These are phyloP conservation scores for Sinocyclocheilus anophthalmus DNA, from an alignment of 2,113 vertebrate species.

Conservation along the genomic window DNA sequence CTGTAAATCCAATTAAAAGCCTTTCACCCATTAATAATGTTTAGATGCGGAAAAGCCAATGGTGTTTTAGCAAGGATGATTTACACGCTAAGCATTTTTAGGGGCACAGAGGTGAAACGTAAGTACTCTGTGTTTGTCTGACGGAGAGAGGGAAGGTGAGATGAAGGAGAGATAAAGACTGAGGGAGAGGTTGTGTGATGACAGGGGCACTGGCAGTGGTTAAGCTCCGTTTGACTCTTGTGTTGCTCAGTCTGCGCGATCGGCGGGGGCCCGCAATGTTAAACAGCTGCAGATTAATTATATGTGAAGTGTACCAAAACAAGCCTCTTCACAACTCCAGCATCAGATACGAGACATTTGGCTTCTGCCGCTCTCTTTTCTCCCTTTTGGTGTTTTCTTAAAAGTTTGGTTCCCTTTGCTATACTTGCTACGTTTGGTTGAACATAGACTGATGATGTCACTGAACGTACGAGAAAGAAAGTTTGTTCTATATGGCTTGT, in stretches of 20 bases:
- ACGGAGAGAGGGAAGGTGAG: slow-evolving; percentile 14
- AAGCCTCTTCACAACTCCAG: slow-evolving; percentile 71
- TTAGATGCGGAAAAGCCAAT: neutral
- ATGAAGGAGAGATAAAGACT: slow-evolving; percentile 41
- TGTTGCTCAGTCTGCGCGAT: slow-evolving; percentile 51
- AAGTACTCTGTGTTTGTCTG: slow-evolving; percentile 11
- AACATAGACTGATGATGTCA: slow-evolving; percentile 7
- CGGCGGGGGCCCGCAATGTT: slow-evolving; percentile 75
- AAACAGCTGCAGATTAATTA: slow-evolving; percentile 90
- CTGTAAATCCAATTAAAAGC: slow-evolving; percentile 28
- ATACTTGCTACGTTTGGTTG: neutral
- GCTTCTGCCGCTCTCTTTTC: slow-evolving; percentile 44
- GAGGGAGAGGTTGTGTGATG: slow-evolving; percentile 33
- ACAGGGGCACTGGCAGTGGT: slow-evolving; percentile 52
- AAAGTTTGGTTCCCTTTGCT: slow-evolving; percentile 1
- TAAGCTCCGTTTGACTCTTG: slow-evolving; percentile 56
- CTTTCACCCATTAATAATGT: slow-evolving; percentile 21
- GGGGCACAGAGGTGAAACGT: neutral
- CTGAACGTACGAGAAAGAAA: neutral
- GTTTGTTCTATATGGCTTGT: neutral
- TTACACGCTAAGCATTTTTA: slow-evolving; percentile 30
- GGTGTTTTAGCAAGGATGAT: slow-evolving; percentile 4
- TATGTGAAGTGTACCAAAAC: slow-evolving; percentile 88
- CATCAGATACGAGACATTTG: slow-evolving; percentile 57
- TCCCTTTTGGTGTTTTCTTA: neutral